These are phyloP conservation scores for Drosophila buzzatii DNA, from an alignment of 2,888 invertebrate genomes.

Conservation along the genomic window DNA sequence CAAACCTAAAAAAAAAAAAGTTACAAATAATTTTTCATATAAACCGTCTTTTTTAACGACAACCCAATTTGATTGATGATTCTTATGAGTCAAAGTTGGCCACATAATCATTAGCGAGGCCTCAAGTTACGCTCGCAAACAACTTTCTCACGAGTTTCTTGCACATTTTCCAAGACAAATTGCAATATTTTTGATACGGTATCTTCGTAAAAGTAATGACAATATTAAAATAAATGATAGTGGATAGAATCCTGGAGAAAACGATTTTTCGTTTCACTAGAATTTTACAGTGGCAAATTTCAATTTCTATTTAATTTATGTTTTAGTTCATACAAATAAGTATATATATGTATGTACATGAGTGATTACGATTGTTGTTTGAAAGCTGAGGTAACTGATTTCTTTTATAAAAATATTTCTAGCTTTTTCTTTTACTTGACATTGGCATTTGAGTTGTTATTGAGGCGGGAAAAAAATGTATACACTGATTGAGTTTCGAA, in stretches of 20 bases:
- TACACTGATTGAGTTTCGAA: conserved; percentile 28
- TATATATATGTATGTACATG: too few species aligned
- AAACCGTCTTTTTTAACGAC: conserved; percentile 66
- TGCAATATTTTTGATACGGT: conserved; percentile 12
- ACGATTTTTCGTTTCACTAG: too few species aligned
- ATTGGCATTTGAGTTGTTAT: neutral
- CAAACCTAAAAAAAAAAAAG: conserved; percentile 33
- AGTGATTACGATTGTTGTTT: too few species aligned
- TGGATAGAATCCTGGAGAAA: too few species aligned
- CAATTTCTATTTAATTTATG: too few species aligned
- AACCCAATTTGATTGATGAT: conserved; percentile 71
- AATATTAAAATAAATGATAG: conserved; percentile 83
- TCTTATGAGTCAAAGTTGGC: conserved; percentile 45
- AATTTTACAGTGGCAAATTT: too few species aligned
- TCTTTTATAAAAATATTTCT: too few species aligned
- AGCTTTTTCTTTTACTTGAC: too few species aligned
- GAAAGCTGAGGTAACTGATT: too few species aligned
- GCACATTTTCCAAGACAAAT: conserved; percentile 28
- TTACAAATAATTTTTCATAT: conserved; percentile 67
- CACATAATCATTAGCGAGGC: conserved; percentile 59
- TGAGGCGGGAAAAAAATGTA: conserved; percentile 41
- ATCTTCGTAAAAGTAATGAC: conserved; percentile 70
- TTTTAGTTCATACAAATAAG: too few species aligned
- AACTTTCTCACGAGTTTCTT: conserved; percentile 70
- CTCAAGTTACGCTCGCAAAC: conserved; percentile 60